Evolutionary conservation across 35 echinoderm and acorn worm species (phyloP).

Genomic region (Acanthaster planci): DNA sequence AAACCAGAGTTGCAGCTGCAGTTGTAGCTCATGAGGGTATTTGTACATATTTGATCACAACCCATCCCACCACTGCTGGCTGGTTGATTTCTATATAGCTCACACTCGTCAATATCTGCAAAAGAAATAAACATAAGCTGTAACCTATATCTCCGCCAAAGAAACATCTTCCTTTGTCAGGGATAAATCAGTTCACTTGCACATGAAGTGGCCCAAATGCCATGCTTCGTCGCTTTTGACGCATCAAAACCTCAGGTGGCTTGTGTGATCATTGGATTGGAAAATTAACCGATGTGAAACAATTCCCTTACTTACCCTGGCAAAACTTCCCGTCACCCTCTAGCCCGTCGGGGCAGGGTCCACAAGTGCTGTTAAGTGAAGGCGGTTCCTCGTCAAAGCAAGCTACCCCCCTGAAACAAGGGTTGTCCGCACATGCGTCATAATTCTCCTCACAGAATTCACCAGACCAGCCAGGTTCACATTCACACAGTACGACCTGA

Average conservation of each 20-base stretch:
- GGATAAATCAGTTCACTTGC: no score
- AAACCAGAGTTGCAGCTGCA: conserved; percentile 63
- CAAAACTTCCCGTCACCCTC: conserved; percentile 47
- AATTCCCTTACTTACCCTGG: conserved; percentile 36
- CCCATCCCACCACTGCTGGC: conserved; percentile 45
- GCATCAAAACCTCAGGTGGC: no score
- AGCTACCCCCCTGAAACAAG: conserved; percentile 31
- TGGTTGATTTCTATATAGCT: no score
- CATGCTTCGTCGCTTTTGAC: no score
- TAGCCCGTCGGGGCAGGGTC: conserved; percentile 41
- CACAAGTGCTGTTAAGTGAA: conserved; percentile 15
- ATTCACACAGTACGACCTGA: conserved; percentile 35
- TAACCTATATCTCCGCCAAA: no score
- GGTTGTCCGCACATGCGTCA: conserved; percentile 35
- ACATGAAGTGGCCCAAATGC: not conserved
- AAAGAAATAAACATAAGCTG: no score
- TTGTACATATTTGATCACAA: conserved; percentile 70
- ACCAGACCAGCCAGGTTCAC: conserved; percentile 32
- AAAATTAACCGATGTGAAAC: no score
- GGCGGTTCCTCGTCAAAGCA: conserved; percentile 40
- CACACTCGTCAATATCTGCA: no score
- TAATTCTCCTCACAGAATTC: conserved; percentile 33
- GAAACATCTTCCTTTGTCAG: no score
- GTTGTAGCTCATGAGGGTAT: conserved; percentile 40
- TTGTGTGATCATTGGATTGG: no score